Base-by-base conservation (phyloP, 1,140 invertebrate species). In the Arion vulgaris region DNA sequence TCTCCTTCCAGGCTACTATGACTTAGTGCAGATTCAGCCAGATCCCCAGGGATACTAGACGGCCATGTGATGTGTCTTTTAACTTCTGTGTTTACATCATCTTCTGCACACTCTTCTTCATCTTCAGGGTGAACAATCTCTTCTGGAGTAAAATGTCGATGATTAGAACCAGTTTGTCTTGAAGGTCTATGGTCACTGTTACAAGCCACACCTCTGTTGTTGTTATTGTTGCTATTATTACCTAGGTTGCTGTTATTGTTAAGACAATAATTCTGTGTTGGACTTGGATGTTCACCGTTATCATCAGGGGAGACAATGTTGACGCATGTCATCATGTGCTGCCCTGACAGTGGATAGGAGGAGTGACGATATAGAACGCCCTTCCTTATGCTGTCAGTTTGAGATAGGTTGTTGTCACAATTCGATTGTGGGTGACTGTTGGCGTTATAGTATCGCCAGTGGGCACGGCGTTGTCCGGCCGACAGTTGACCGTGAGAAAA, bases 81-180 rank as follows among this genome's bases (percentile, higher is more conserved):
- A 2, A 68, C 62, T 0, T 83, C 85, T 39, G 79, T 71, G 36
- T 81, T 57, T 49, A 32, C 81, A 5, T 83, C 75, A 2, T 83
- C 81, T 13, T 82, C 81, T 15, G 77, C 81, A 38, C 73, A 80
- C 5, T 82, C 81, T 7, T 83, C 84, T 19, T 85, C 83, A 13
- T 87, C 89, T n/a, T 87, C 87, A 23, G 83, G 80, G 62, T 86
- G 77, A 74, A 83, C 77, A 72, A 85, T 78, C 49, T 77, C 69
- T 78, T 62, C 84, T 82, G 82, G 82, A 69, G 75, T 66, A 82
- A 85, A 73, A 57, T 32, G 82, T 81, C 83, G 82, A 34, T 51
- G 36, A 57, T 77, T 38, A 41, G 71, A 73, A 73, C 80, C 75
- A 77, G 57, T 34, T 77, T 74, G 77, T 80, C 78, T 34, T 74